Base-by-base conservation (phyloP, 2,797 vertebrate genomes). In the Darevskia mixta region DNA sequence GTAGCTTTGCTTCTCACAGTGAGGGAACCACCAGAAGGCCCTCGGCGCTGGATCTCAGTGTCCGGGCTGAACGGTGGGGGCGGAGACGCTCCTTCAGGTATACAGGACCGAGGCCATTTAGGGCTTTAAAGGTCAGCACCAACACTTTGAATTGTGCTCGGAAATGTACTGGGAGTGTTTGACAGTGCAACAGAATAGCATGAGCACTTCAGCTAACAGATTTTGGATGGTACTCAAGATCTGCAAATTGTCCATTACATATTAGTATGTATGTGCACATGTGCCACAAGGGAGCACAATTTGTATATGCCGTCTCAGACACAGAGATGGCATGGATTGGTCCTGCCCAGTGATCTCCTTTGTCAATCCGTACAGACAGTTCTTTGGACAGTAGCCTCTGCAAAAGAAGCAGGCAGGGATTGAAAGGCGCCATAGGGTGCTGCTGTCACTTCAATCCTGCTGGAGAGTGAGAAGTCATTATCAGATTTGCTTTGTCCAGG, bases 401-500 rank as follows among this genome's bases (percentile, higher is more conserved):
- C 25, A 86, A 55, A 85, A 64, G 35, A 86, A 85, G 6, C 0
- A 86, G 32, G 0, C 2, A 18, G 7, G 20, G 3, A 2, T 2
- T 86, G 86, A 64, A 69, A 87, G 29, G 0, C n/a, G 89, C 23
- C 29, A 69, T 38, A 78, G 66, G 27, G 77, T 9, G 18, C 49
- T 9, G 15, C 49, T 49, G 8, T 23, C n/a, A 27, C 1, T 8
- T 9, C 15, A 29, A 89, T 82, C 6, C 8, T 5, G 32, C 29
- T 8, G 67, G 67, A 88, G 41, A 69, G 29, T 35, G 73, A 76
- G 20, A 69, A 8, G 66, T 66, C 66, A 79, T 89, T 85, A 88
- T 71, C 35, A 75, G 71, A 89, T 77, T 55, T 23, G 41, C 55
- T 92, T 94, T 92, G 8, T 69, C 32, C 83, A 88, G 82, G 71